These are phyloP conservation scores for Netta rufina DNA, from an alignment of 2,797 vertebrate species.

Conservation along the genomic window DNA sequence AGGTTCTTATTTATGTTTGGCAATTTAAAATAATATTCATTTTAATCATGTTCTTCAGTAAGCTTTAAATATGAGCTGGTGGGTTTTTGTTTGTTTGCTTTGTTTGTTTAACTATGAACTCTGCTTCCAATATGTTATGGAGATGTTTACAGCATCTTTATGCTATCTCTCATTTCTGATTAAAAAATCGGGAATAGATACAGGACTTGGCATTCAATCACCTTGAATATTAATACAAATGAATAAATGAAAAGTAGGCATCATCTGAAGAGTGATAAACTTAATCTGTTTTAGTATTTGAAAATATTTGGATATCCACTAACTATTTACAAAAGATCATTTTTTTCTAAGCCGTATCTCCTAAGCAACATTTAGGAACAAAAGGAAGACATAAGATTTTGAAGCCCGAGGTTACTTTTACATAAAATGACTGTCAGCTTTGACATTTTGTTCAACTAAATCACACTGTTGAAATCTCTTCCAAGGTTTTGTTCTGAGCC, in stretches of 20 bases:
- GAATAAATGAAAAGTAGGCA: background rate
- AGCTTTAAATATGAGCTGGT: background rate
- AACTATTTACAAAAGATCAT: background rate
- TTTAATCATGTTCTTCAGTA: background rate
- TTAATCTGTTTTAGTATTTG: background rate
- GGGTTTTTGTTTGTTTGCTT: background rate
- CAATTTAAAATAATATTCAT: background rate
- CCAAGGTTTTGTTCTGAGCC: background rate
- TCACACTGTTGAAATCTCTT: background rate
- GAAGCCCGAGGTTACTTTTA: background rate
- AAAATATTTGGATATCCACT: background rate
- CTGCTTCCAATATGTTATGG: background rate
- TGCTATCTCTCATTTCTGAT: background rate
- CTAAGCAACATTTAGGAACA: background rate
- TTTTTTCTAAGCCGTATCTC: background rate
- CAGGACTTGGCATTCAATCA: background rate
- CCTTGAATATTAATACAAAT: background rate
- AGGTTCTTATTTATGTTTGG: background rate
- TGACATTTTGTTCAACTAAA: slow-evolving; percentile 19
- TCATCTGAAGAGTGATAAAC: background rate
- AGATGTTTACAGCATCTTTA: background rate
- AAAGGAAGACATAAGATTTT: background rate
- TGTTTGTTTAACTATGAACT: background rate
- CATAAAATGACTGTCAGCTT: background rate
- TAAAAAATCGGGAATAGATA: background rate